phyloP scores from a whole-genome alignment of 2,797 vertebrate genomes.

The Threskiornis aethiopicus region DNA sequence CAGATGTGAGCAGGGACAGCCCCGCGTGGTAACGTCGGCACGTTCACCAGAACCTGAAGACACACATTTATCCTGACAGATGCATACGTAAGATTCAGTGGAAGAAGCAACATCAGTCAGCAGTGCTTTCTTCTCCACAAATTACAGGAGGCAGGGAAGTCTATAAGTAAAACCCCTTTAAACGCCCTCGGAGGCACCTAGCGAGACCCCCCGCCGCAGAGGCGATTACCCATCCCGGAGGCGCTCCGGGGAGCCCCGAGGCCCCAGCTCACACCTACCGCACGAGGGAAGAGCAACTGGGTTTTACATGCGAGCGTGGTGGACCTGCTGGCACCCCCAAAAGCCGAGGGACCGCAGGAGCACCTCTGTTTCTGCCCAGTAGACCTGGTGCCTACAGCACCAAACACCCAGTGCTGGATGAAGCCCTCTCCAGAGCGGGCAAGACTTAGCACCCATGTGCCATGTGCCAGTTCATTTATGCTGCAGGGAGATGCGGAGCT shows the following conservation, averaged over 20 bases:
- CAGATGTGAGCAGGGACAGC: neutral
- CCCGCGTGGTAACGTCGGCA: fast-evolving
- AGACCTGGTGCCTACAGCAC: fast-evolving
- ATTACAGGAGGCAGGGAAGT: neutral
- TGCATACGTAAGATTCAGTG: neutral
- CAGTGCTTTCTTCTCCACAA: neutral
- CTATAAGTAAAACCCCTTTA: neutral
- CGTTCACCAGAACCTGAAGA: neutral
- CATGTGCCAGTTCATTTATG: neutral
- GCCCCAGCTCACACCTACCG: fast-evolving
- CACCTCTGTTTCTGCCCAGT: fast-evolving
- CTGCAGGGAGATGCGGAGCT: neutral
- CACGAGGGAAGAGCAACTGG: neutral
- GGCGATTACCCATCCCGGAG: fast-evolving
- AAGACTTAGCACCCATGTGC: fast-evolving
- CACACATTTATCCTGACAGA: neutral
- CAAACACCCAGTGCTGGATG: neutral
- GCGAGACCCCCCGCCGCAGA: neutral
- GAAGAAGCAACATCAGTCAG: neutral
- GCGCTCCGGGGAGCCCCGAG: neutral
- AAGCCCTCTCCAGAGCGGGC: neutral
- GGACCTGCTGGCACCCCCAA: neutral
- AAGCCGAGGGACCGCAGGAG: fast-evolving
- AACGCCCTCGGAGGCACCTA: neutral
- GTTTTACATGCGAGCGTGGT: fast-evolving